Base-by-base conservation (phyloP, 2,888 invertebrate species). In the Zaprionus obscuricornis region DNA sequence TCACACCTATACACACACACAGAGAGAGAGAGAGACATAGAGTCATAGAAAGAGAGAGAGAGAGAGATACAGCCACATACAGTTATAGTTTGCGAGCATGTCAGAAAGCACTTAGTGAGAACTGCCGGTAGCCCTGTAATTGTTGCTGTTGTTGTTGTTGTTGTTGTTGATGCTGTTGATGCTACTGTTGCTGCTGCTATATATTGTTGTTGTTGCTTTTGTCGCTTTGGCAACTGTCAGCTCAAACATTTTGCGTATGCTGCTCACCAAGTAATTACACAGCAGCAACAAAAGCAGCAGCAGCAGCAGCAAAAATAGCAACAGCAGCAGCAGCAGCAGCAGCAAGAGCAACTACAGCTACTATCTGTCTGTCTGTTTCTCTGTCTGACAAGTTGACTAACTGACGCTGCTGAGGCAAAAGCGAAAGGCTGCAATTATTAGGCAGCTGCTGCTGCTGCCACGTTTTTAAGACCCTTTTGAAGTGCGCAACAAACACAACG, bases 211-310 rank as follows among this genome's bases (percentile, higher is more conserved):
- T 64, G 50, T 45, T 46, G 59, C 55, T 52, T 49, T 64, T 70
- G 79, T 82, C 65, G 73, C 78, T 67, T 56, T 52, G 60, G 65
- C 62, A 72, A 70, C 70, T 70, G 73, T 52, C 83, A 59, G 65
- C 59, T 74, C 59, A 73, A 86, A 60, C 70, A 77, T 81, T 78
- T 86, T 86, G 86, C 82, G 83, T 79, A 77, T 63, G 62, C 74
- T 64, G 62, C 56, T 64, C 67, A 56, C 63, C 82, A 77, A 85
- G 86, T 79, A 86, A 79, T 79, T 79, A 79, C 78, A 77, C 59
- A 76, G 66, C 42, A 85, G 43, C 63, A 66, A 34, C 54, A 60
- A 29, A 51, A 60, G 37, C 67, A 66, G 14, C 37, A 27, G 36
- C 58, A 51, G 22, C 45, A 27, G n/a, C 10, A 37, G 37, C 18